A percentile compares a stretch with the other conserved stretches of the same genome.
phyloP scores from a whole-genome alignment of 2,113 vertebrate species.

The Entelurus aequoreus region DNA sequence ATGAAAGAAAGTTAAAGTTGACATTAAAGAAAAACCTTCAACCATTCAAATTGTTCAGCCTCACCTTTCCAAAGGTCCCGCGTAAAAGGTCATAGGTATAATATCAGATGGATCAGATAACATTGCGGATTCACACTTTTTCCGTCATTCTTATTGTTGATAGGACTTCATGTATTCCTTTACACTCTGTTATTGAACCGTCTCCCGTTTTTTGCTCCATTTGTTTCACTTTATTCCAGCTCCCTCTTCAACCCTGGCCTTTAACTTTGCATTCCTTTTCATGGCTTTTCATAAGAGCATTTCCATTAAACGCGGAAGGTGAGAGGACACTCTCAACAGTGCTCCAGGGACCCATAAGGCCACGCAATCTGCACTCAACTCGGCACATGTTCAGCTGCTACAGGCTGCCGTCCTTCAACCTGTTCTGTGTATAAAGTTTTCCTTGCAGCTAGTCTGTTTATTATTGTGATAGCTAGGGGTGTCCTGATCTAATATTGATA shows the following conservation, averaged over 20 bases:
- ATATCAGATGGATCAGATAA: conserved; percentile 57
- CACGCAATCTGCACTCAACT: conserved; percentile 52
- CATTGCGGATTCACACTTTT: conserved; percentile 15
- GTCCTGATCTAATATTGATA: too few relatives aligned
- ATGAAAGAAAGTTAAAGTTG: conserved; percentile 36
- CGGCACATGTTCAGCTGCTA: conserved; percentile 41
- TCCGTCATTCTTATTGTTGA: conserved; percentile 17
- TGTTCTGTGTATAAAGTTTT: too few relatives aligned
- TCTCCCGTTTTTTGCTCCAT: conserved; percentile 27
- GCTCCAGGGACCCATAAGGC: conserved; percentile 50
- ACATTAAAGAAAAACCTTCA: conserved; percentile 44
- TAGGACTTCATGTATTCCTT: conserved; percentile 31
- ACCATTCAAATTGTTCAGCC: conserved; percentile 34
- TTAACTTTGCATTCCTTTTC: conserved; percentile 44
- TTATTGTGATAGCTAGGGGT: too few relatives aligned
- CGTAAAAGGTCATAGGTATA: conserved; percentile 67
- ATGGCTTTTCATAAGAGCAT: conserved; percentile 55
- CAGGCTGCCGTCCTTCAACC: background rate
- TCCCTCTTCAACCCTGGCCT: conserved; percentile 48
- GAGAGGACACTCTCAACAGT: conserved; percentile 56
- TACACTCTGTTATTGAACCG: conserved; percentile 14
- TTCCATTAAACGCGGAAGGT: conserved; percentile 59
- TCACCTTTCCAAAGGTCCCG: conserved; percentile 63
- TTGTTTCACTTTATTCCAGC: conserved; percentile 24
- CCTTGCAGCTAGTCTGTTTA: background rate